phyloP scores from a whole-genome alignment of 2,797 vertebrate species.

The Fistularia tabacaria region DNA sequence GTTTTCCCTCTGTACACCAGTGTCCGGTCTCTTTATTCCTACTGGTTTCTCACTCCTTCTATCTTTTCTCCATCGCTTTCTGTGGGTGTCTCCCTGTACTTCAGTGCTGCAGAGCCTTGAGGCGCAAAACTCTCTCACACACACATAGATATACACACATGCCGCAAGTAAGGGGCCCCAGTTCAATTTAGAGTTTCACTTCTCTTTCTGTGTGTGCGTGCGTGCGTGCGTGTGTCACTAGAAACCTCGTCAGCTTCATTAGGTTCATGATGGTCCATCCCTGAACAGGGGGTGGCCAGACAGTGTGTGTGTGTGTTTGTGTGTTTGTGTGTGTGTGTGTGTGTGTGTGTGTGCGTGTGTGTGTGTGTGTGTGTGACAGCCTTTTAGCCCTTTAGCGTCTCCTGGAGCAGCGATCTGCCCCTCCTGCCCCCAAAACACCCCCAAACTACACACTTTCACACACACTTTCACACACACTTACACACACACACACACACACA shows the following conservation, averaged over 20 bases:
- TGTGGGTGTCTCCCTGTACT: constrained; percentile 26
- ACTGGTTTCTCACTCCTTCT: constrained; percentile 9
- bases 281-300: constrained; percentile 27
- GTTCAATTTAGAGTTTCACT: constrained; percentile 15
- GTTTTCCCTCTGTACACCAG: constrained; percentile 7
- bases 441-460: background rate
- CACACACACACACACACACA: constrained; percentile 1
- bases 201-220: constrained; percentile 19
- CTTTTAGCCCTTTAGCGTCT: constrained; percentile 73
- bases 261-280: constrained; percentile 79
- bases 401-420: constrained; percentile 68
- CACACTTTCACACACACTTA: background rate
- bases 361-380: constrained; percentile 41
- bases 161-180: constrained; percentile 1
- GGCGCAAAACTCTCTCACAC: constrained; percentile 12
- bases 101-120: constrained; percentile 23
- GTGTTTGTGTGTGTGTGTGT: constrained; percentile 21
- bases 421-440: constrained; percentile 22
- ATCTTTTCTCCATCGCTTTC: constrained; percentile 24
- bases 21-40: constrained; percentile 12
- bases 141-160: constrained; percentile 14
- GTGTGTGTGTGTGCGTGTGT: constrained; percentile 24
- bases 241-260: constrained; percentile 78
- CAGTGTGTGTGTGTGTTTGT: constrained; percentile 19
- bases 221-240: constrained; percentile 16